Base-by-base conservation (phyloP, 2,113 vertebrate genomes). In the Callipepla squamata region DNA sequence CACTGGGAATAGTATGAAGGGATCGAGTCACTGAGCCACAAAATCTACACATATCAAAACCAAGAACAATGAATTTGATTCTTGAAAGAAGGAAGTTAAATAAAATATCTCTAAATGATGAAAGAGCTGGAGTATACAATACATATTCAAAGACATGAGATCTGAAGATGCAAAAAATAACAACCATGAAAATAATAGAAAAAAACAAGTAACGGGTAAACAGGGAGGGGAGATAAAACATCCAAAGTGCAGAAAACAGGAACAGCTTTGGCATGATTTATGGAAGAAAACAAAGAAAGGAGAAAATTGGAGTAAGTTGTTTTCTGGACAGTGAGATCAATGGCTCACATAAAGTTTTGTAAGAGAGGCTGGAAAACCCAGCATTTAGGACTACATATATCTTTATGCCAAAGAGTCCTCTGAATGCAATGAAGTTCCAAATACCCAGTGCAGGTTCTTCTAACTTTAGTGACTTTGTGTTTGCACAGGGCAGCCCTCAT, bases 31-130 rank as follows among this genome's bases (percentile, higher is more conserved):
- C n/a, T 26, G n/a, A 94, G 59, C 13, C 51, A 83, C 40, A 72
- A 89, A 77, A 77, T 68, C 34, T 65, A 72, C 69, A 36, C 51
- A 89, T 47, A 83, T 78, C 42, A 93, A 88, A 89, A 38, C 16
- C 19, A 51, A 26, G 72, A 90, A 55, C 14, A 92, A 34, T 28
- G 3, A 48, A 80, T 78, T 78, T 75, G 25, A 65, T 59, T 94
- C 36, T 78, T 87, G 51, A 92, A 80, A 90, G 57, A 34, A 73
- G 45, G 72, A 89, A 87, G 65, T 73, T 21, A 82, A 81, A 93
- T 42, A 63, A 80, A 69, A 63, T 5, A 14, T 70, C 19, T 82
- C 84, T 82, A 80, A 89, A 75, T 77, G 1, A 69, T 67, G n/a
- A 91, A 93, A 80, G 44, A 89, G 66, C 38, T 55, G 59, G 63